Conservation (phyloP, 1,140 invertebrate species). For the Ruditapes philippinarum region DNA sequence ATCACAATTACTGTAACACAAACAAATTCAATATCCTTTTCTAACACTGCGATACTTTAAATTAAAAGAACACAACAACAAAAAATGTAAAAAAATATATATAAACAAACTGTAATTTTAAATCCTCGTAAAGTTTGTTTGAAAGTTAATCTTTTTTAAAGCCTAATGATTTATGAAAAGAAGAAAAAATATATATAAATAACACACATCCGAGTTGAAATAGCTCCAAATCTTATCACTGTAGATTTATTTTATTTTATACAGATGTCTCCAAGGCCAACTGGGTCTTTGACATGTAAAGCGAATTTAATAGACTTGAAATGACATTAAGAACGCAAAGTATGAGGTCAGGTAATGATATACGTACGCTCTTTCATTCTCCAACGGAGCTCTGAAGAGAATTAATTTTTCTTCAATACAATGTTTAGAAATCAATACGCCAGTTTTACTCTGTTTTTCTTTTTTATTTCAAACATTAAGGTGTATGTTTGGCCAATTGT, state of each 20-base stretch:
- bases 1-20: too few species aligned
- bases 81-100: too few species aligned
- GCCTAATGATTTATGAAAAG: not conserved
- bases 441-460: too few species aligned
- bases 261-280: not conserved
- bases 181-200: not conserved
- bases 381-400: not conserved
- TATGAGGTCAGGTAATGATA: slow-evolving; percentile 3
- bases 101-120: too few species aligned
- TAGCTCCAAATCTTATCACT: not conserved
- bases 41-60: too few species aligned
- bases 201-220: not conserved
- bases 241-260: not conserved
- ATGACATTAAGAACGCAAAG: not conserved
- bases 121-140: not conserved
- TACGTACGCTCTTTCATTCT: slow-evolving; percentile 12
- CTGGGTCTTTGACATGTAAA: not conserved
- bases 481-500: slow-evolving; percentile 7
- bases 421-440: slow-evolving; percentile 45
- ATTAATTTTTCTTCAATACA: slow-evolving; percentile 30
- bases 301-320: slow-evolving; percentile 8
- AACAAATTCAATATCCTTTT: too few species aligned
- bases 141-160: not conserved
- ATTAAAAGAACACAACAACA: too few species aligned
- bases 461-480: not conserved